A percentile compares a stretch with the other conserved stretches of the same genome.
Evolutionary conservation across 1,140 invertebrate species (phyloP).

Genomic region (Myzus persicae): DNA sequence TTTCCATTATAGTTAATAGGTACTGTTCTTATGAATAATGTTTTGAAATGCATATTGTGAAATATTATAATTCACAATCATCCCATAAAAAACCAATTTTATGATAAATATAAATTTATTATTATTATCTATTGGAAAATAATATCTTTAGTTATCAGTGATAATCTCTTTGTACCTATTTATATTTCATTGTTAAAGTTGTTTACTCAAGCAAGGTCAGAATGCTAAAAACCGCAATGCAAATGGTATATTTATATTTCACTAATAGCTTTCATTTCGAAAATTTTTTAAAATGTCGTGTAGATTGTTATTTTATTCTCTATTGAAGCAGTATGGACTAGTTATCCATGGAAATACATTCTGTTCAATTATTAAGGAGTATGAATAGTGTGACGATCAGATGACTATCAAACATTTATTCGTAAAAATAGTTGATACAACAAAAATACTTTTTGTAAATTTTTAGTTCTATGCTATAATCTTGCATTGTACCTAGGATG

Average conservation of each 20-base stretch:
- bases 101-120: neutral
- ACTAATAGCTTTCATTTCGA: constrained; percentile 13
- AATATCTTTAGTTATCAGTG: neutral
- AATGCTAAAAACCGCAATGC: neutral
- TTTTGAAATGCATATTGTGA: neutral
- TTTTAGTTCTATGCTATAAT: neutral
- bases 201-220: neutral
- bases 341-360: neutral
- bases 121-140: neutral
- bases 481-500: neutral
- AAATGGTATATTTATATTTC: constrained; percentile 23
- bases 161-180: neutral
- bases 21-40: neutral
- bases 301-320: neutral
- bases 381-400: neutral
- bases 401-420: neutral
- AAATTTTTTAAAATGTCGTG: neutral
- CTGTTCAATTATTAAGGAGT: neutral
- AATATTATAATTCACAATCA: constrained; percentile 2
- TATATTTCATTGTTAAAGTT: neutral
- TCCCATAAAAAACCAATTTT: neutral
- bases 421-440: neutral
- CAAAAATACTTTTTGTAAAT: neutral
- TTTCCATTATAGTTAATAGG: neutral
- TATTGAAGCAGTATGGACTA: neutral